Conservation (phyloP, 2,888 invertebrate species). For the Archips xylosteana region DNA sequence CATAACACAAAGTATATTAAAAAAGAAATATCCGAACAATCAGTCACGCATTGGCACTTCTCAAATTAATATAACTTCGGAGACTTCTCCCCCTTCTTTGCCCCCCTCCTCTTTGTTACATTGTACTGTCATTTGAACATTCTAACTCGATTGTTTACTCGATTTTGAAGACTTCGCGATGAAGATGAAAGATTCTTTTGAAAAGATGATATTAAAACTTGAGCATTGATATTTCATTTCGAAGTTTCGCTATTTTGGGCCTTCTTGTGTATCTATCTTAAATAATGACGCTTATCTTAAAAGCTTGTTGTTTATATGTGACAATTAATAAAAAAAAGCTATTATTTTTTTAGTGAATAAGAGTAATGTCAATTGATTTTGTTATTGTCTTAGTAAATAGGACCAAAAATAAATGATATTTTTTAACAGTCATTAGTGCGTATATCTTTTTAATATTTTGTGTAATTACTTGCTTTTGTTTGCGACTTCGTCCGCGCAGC, state of each 20-base stretch:
- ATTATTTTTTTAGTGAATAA: not conserved
- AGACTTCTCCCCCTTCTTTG: slow-evolving; percentile 3
- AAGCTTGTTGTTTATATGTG: not conserved
- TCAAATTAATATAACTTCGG: slow-evolving; percentile 40
- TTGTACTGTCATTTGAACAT: slow-evolving; percentile 41
- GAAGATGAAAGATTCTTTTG: slow-evolving; percentile 21
- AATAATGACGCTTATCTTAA: not conserved
- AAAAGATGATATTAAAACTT: slow-evolving; percentile 21
- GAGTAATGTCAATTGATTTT: too few species aligned
- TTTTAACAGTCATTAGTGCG: too few species aligned
- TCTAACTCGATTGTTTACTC: slow-evolving; percentile 40
- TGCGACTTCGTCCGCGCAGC: too few species aligned
- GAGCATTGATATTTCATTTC: slow-evolving; percentile 22
- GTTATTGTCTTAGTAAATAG: not conserved
- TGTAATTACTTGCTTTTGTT: too few species aligned
- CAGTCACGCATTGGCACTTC: slow-evolving; percentile 38
- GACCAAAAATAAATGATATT: not conserved
- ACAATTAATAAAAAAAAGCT: not conserved
- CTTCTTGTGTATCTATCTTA: not conserved
- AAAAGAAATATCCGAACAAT: slow-evolving; percentile 32
- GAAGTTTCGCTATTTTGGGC: slow-evolving; percentile 8
- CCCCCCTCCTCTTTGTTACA: slow-evolving; percentile 26
- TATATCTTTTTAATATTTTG: too few species aligned
- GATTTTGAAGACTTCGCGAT: slow-evolving; percentile 20
- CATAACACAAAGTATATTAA: slow-evolving; percentile 15